Conservation (phyloP, 2,888 invertebrate genomes). For the Apotomis turbidana region DNA sequence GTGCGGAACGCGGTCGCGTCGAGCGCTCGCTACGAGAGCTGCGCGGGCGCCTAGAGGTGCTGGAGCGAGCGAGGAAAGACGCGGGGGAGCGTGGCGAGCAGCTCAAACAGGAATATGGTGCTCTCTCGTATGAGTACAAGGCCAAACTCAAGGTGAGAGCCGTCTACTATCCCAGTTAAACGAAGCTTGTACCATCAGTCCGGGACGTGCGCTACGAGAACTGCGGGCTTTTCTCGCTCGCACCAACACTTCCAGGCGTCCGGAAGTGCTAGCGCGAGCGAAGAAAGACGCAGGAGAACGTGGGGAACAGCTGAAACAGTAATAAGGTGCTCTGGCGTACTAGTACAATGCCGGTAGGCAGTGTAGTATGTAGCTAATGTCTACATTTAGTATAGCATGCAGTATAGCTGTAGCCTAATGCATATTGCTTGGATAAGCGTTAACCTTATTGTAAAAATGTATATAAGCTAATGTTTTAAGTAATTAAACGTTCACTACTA, state of each 20-base stretch:
- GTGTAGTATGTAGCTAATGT: no score
- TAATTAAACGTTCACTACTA: no score
- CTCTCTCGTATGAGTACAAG: constrained; percentile 81
- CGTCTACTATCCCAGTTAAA: no score
- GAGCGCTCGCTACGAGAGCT: constrained; percentile 84
- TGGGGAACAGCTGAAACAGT: constrained; percentile 74
- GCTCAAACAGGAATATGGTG: constrained; percentile 56
- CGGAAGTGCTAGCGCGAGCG: constrained; percentile 84
- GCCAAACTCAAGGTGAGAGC: constrained; percentile 79
- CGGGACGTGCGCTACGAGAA: constrained; percentile 80
- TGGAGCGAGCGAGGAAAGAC: constrained; percentile 85
- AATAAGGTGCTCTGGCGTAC: constrained; percentile 75
- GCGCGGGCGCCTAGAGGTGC: constrained; percentile 84
- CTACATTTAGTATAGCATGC: no score
- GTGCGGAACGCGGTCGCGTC: constrained; percentile 82
- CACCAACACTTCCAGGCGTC: constrained; percentile 65
- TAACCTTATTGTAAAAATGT: no score
- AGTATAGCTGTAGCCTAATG: no score
- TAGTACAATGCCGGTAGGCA: constrained; percentile 70
- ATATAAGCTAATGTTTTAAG: no score
- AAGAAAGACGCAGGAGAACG: constrained; percentile 85
- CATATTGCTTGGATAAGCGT: no score
- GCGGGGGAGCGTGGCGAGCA: constrained; percentile 84
- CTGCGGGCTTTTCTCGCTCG: constrained; percentile 62
- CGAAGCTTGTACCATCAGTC: no score